Evolutionary conservation across 2,113 vertebrate species (phyloP).

Genomic region (Eurypyga helias): DNA sequence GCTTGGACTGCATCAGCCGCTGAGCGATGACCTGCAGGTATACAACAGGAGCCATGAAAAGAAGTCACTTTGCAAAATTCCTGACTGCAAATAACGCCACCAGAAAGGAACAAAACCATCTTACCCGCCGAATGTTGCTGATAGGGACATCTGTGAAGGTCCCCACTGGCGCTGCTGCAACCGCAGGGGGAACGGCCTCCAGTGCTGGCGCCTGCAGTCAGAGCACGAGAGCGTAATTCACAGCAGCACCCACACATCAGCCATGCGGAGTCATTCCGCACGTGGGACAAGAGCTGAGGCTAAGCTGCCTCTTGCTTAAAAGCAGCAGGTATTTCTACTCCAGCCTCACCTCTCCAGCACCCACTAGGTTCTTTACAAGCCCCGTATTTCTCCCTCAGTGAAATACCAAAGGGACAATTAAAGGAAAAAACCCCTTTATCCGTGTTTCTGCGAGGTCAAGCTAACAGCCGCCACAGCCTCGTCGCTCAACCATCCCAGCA

Average conservation of each 20-base stretch:
- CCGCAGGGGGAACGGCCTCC: constrained; percentile 54
- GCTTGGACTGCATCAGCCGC: constrained; percentile 95
- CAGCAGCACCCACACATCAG: rapidly evolving
- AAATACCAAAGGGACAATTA: background rate
- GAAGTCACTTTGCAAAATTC: background rate
- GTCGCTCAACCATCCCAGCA: background rate
- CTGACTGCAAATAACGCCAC: rapidly evolving
- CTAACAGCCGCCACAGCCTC: background rate
- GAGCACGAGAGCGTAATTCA: background rate
- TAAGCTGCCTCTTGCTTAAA: background rate
- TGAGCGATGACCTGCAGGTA: constrained; percentile 91
- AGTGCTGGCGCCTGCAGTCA: constrained; percentile 52
- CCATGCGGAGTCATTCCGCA: background rate
- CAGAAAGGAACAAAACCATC: background rate
- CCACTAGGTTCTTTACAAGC: background rate
- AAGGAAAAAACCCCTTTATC: background rate
- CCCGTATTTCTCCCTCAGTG: background rate
- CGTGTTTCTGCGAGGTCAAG: background rate
- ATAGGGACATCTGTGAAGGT: constrained; percentile 94
- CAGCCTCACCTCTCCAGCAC: background rate
- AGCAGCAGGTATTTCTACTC: background rate
- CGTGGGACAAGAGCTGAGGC: background rate
- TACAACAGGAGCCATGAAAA: background rate
- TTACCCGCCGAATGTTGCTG: constrained; percentile 94
- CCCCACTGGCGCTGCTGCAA: constrained; percentile 78